phyloP scores from a whole-genome alignment of 2,888 invertebrate species.

The Lasioglossum zephyrum region DNA sequence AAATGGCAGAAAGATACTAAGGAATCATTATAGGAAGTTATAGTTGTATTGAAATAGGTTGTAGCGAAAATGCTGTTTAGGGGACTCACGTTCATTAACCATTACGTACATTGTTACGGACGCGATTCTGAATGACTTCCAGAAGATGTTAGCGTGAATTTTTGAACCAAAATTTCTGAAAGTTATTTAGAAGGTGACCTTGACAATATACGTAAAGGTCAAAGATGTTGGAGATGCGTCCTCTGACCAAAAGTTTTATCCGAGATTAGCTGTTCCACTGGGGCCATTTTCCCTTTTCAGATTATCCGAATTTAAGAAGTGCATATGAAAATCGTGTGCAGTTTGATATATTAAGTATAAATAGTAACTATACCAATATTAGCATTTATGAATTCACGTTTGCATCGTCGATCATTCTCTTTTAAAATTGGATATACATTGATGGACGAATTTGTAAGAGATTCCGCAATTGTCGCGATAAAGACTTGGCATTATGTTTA shows the following conservation, averaged over 20 bases:
- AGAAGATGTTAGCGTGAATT: background rate
- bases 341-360: background rate
- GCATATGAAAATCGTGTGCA: background rate
- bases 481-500: background rate
- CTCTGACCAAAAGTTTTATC: background rate
- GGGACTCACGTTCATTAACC: background rate
- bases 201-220: background rate
- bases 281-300: background rate
- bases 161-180: background rate
- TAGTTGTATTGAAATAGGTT: background rate
- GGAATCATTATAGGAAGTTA: background rate
- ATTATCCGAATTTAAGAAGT: background rate
- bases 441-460: background rate
- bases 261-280: background rate
- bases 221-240: background rate
- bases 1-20: background rate
- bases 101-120: background rate
- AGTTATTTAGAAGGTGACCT: background rate
- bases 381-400: constrained; percentile 8
- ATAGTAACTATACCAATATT: background rate
- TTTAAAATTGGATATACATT: background rate
- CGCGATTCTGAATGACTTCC: background rate
- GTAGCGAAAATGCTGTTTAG: background rate
- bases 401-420: background rate
- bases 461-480: background rate